Base-by-base conservation (phyloP, 2,113 vertebrate species). In the Phylloscopus whistleri region DNA sequence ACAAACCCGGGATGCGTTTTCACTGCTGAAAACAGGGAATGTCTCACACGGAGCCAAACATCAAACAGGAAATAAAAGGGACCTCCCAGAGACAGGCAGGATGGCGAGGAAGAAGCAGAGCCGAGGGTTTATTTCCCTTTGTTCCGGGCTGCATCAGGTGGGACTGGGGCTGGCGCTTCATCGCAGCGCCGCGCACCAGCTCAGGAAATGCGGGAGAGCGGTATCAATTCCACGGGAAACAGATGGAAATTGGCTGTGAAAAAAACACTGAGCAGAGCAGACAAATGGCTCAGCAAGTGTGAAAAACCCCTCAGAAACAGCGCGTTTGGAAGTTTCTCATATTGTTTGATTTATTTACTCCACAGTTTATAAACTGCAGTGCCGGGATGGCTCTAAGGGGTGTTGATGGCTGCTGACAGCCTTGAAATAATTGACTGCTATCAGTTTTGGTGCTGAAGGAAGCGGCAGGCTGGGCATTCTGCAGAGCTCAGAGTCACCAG, bases 331-430 rank as follows among this genome's bases (percentile, higher is more conserved):
- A 90, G 90, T 74, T 88, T 73, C 70, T 86, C 59, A 13, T 90
- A 92, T 96, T 94, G 93, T 94, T 86, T 88, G 90, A 90, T 95
- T 85, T 91, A 89, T 95, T 94, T 89, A 70, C 89, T 83, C 67
- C 13, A 5, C 89, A 79, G 94, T 76, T 95, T 90, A 46, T 68
- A 24, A 22, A 28, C 37, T 43, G 10, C 23, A 53, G 15, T 28
- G 82, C 31, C 33, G 39, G 51, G 30, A 33, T 7, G 77, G 62
- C 49, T 75, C 8, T 62, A 27, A 44, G 84, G 78, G 84, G 66
- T 85, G 84, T 5, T 83, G 87, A 66, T 64, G 73, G 87, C 8
- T 94, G 51, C 81, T 70, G 84, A 94, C 77, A 87, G 43, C 60
- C 60, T 7, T 14, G 66, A 17, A 46, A 66, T 91, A 52, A 89